A percentile compares a stretch with the other conserved stretches of the same genome.
phyloP scores from a whole-genome alignment of 2,113 vertebrate genomes.

The Apteryx owenii region DNA sequence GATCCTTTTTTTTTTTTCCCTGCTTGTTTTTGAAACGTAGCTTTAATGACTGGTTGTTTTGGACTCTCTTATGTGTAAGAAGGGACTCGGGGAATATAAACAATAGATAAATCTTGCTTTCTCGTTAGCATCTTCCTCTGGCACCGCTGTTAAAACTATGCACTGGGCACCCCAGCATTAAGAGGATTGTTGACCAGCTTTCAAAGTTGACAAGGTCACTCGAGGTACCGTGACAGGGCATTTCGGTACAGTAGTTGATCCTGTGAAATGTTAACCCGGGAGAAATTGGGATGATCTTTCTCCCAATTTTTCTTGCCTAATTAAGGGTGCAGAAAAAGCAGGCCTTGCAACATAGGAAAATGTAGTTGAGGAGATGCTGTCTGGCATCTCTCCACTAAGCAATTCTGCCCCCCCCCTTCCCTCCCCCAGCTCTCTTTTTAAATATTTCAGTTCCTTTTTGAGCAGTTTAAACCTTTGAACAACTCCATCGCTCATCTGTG shows the following conservation, averaged over 20 bases:
- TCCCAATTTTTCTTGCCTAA: conserved; percentile 47
- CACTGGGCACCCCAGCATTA: conserved; percentile 27
- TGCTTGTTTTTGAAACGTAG: not conserved
- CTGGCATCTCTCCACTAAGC: conserved; percentile 60
- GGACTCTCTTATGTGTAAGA: not conserved
- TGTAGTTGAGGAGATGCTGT: conserved; percentile 57
- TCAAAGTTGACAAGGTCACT: conserved; percentile 71
- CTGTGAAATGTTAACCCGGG: conserved; percentile 45
- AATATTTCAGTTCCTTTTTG: conserved; percentile 5
- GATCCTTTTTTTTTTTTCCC: not conserved
- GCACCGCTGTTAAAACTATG: not conserved
- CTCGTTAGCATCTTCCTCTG: conserved; percentile 31
- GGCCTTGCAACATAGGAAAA: conserved; percentile 56
- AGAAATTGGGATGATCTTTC: conserved; percentile 49
- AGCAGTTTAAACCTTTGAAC: conserved; percentile 17
- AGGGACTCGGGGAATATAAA: not conserved
- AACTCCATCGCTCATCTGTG: not conserved
- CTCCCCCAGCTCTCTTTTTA: not conserved
- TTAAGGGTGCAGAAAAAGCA: conserved; percentile 62
- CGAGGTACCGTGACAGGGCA: conserved; percentile 63
- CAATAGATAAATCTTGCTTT: conserved; percentile 13
- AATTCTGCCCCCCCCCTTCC: not conserved
- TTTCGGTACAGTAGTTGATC: conserved; percentile 57
- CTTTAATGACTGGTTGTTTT: not conserved
- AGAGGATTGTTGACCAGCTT: conserved; percentile 71